Base-by-base conservation (phyloP, 2,797 vertebrate species). In the Centropyge bicolor region DNA sequence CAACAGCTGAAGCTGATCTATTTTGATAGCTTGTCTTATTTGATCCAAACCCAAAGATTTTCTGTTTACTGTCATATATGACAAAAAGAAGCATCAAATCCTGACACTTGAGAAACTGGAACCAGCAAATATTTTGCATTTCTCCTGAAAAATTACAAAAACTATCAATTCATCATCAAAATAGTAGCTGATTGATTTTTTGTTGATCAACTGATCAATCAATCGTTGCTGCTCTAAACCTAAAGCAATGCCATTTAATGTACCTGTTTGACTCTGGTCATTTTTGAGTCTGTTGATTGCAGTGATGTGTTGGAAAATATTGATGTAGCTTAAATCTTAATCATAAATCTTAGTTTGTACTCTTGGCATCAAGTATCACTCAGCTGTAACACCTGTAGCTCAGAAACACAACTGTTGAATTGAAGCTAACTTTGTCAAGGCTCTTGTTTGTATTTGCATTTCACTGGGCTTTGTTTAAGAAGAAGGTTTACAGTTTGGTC, bases 361-460 rank as follows among this genome's bases (percentile, higher is more conserved):
- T 66, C 27, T 19, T 22, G 6, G 48, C 54, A 56, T 40, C 40
- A 19, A 36, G 56, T 38, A 31, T 17, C 24, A 10, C 1, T 51
- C 20, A 3, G 4, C 27, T 31, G 27, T 36, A 17, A 43, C 5
- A 19, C 22, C 13, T 38, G 27, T 3, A 9, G n/a, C 20, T 41
- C 40, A 22, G 56, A 38, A 12, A 74, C 61, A 38, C 14, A 74
- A 61, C 62, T 65, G 70, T 81, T 16, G 82, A 41, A 85, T 11
- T 46, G 45, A 62, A 68, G 60, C 38, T 9, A 13, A 48, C 51
- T 65, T 49, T 86, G 35, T 79, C 63, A 78, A 86, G 68, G 62
- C 54, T 83, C 5, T 24, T 85, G 64, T 82, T 85, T 54, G 65
- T 84, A 84, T 93, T 90, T 93, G 83, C 90, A 86, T 88, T 57